Conservation (phyloP, 2,113 vertebrate species). For the Mormyrus iriodes region DNA sequence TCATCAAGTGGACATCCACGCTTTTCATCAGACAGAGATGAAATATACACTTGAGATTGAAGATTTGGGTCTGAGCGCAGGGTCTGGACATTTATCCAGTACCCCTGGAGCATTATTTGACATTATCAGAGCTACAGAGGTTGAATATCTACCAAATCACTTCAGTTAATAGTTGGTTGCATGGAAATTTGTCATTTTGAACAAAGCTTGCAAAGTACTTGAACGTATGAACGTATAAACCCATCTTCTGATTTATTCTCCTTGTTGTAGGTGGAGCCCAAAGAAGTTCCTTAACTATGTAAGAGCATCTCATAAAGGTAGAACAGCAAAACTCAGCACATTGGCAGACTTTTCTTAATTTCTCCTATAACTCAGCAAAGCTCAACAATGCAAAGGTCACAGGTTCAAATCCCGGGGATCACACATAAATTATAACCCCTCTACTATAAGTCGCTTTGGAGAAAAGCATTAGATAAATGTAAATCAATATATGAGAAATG, state of each 20-base stretch:
- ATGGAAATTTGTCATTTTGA: not conserved
- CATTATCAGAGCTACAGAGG: not conserved
- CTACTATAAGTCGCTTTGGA: not conserved
- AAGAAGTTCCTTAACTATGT: not conserved
- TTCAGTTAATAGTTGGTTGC: not conserved
- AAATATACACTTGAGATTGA: not conserved
- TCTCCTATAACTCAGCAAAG: not conserved
- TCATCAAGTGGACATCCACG: not conserved
- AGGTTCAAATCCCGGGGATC: not conserved
- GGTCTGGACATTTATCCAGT: not conserved
- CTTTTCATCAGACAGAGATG: not conserved
- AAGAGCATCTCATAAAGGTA: not conserved
- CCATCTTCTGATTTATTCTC: not conserved
- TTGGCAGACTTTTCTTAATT: not conserved
- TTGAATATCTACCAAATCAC: not conserved
- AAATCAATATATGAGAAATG: not conserved
- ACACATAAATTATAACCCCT: not conserved
- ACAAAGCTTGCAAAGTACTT: not conserved
- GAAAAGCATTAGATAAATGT: not conserved
- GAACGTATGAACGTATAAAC: not conserved
- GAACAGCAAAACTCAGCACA: not conserved
- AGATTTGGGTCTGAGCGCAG: not conserved
- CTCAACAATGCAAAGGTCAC: not conserved
- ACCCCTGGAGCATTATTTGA: not conserved
- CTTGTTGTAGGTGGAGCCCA: not conserved